Evolutionary conservation across 2,888 invertebrate species (phyloP), one percentile per base, ranked within the genome.

Genomic region (Chymomyza amoena): DNA sequence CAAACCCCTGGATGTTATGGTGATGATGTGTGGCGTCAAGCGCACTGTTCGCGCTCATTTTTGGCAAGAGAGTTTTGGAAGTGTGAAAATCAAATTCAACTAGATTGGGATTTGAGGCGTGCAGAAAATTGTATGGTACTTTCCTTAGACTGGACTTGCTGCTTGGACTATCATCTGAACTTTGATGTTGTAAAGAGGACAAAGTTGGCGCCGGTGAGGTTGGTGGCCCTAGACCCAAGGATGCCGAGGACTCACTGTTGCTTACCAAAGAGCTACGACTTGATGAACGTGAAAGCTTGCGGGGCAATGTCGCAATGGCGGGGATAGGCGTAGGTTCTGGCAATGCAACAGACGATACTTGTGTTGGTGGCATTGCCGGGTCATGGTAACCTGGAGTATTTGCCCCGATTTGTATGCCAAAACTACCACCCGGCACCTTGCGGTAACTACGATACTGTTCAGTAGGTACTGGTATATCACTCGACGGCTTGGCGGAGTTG

Each of bases 391-490:
- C 89, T 3, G 90, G 89, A 0, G 91, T 91, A 61, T 91, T 91
- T 65, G 90, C 89, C 6, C 91, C 91, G 16, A 92, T 92, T 86
- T 90, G 92, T 76, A 86, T 90, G 78, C 84, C 92, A 82, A 84
- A 92, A 75, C 91, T 90, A 56, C 94, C 93, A 15, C 94, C 93
- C 45, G 94, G 93, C 70, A 93, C 94, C 88, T 95, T 94, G 81
- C 95, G 92, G 88, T 95, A 95, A 85, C 95, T 96, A 78, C 96
- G 93, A 91, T 95, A 96, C 89, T 96, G 95, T 62, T 95, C 95
- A 0, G 96, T 96, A 39, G 96, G 96, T 59, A 96, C 95, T 0
- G 96, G 96, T 68, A 94, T 93, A 87, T 93, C 92, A 79, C 91
- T 92, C 9, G 91, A 90, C 9, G 90, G 77, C 78, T 93, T 93